Base-by-base conservation (phyloP, 2,797 vertebrate species). In the Thaleichthys pacificus region DNA sequence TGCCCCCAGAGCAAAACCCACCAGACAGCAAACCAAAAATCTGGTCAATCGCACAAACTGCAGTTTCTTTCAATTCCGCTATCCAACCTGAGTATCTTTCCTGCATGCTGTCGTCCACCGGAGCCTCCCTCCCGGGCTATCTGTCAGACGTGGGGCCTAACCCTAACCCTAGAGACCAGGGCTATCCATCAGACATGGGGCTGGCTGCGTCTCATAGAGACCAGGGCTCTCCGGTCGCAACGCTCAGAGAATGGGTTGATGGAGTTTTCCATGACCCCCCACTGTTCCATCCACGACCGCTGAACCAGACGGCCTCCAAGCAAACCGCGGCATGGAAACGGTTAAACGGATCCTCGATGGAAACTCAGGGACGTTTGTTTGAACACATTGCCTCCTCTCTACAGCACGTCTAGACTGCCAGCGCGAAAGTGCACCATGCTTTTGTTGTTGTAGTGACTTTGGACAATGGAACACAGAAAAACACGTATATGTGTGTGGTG, bases 221-320 rank as follows among this genome's bases (percentile, higher is more conserved):
- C 86, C 94, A 95, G 89, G 96, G 97, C 85, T 99, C 96, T 9
- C 95, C 97, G 0, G 97, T 99, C 14, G 92, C 95, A 79, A 96
- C 92, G 38, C 96, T 99, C 78, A 95, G 96, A 93, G 97, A 99
- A 89, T 99, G 97, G 97, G 96, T 99, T 81, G 97, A 99, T 3
- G 97, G 97, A 58, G 96, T 98, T 77, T 99, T 99, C 88, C 96
- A 97, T 0, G 95, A 95, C 76, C 93, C 95, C 76, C 93, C 95
- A 30, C 87, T 97, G 72, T 96, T 97, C 86, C 93, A 94, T 62
- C 96, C 96, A 84, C 94, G 92, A 89, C 51, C 51, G 4, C 19
- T 17, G 51, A n/a, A n/a, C 51, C 51, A 56, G 87, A 92, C 93
- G 69, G 81, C 92, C 82, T 86, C 88, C 85, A 95, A 91, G 88